Base-by-base conservation (phyloP, 2,888 invertebrate species). In the Mycalesis mineus region DNA sequence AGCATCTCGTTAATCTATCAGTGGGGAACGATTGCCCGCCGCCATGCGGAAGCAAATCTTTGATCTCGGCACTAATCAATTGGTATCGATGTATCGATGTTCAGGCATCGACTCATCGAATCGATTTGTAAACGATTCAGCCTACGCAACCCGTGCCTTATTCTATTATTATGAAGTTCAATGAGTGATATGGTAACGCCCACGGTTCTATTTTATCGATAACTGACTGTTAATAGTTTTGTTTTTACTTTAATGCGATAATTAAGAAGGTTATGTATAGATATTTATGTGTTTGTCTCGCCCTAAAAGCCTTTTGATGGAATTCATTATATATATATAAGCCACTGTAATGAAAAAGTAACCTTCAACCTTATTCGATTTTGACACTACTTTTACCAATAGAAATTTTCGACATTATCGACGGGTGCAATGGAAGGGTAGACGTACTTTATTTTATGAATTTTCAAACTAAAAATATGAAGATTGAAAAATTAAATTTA, bases 1-100 rank as follows among this genome's bases (percentile, higher is more conserved):
- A 66, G 64, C 58, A 57, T 58, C 64, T 66, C 64, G 67, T 67
- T 67, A 68, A 68, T 69, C 68, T 68, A 70, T 68, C 67, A 65
- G 63, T 65, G 62, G 64, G 65, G 59, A 58, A 64, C 63, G 64
- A 66, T 65, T 56, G 70, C 69, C 70, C 67, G 69, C 74, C 69
- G 73, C 77, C 81, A 80, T 71, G 83, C 80, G 82, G 84, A 84
- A 84, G 80, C 77, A 75, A 76, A 81, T 82, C 82, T 82, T 81
- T 80, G 84, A 84, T 83, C 82, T 81, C 73, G 67, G 68, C 69
- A 71, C 73, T 79, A 84, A 84, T 84, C 84, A 82, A 82, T 81
- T 78, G 73, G 73, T 77, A 80, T 77, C 80, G 74, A 80, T 75
- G 75, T 71, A 75, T 77, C 75, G 77, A 72, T 74, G 69, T 66